Percentiles rank a stretch among this genome's conserved stretches.
phyloP scores from a whole-genome alignment of 1,140 invertebrate species.

The Drosophila busckii region DNA sequence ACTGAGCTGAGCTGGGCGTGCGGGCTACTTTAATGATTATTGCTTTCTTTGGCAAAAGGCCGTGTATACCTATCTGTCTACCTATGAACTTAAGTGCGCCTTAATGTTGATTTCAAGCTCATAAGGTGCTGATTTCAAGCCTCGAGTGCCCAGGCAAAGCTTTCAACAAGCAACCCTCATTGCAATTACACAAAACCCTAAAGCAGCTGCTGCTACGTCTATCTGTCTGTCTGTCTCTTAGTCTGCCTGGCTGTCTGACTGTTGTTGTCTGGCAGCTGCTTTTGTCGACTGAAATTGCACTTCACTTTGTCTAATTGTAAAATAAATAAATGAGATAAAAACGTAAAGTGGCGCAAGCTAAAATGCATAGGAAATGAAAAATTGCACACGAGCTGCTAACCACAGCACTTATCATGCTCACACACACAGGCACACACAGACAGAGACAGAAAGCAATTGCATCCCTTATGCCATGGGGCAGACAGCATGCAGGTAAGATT shows the following conservation, averaged over 20 bases:
- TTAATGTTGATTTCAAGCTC: conserved; percentile 60
- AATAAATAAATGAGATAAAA: conserved; percentile 71
- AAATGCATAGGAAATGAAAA: conserved; percentile 57
- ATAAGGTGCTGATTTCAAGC: conserved; percentile 54
- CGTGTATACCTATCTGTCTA: conserved; percentile 25
- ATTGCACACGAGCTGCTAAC: conserved; percentile 38
- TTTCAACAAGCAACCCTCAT: too few relatives aligned
- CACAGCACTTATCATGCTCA: conserved; percentile 18
- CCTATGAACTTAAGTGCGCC: conserved; percentile 26
- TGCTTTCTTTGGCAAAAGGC: conserved; percentile 38
- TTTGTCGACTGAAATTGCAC: conserved; percentile 53
- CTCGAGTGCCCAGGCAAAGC: too few relatives aligned
- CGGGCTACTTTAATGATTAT: conserved; percentile 67
- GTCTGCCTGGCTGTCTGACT: conserved; percentile 5
- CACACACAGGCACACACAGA: not conserved
- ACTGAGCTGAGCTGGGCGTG: conserved; percentile 13
- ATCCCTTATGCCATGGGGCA: not conserved
- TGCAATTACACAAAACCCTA: too few relatives aligned
- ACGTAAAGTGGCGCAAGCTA: conserved; percentile 42
- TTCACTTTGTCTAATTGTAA: conserved; percentile 71
- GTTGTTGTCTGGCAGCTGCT: conserved; percentile 17
- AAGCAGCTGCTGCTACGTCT: too few relatives aligned
- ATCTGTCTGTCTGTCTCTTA: too few relatives aligned
- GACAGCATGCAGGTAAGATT: conserved; percentile 12
- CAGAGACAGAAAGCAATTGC: conserved; percentile 1